These are phyloP conservation scores for Archilochus colubris DNA, from an alignment of 2,113 vertebrate genomes.

Conservation along the genomic window DNA sequence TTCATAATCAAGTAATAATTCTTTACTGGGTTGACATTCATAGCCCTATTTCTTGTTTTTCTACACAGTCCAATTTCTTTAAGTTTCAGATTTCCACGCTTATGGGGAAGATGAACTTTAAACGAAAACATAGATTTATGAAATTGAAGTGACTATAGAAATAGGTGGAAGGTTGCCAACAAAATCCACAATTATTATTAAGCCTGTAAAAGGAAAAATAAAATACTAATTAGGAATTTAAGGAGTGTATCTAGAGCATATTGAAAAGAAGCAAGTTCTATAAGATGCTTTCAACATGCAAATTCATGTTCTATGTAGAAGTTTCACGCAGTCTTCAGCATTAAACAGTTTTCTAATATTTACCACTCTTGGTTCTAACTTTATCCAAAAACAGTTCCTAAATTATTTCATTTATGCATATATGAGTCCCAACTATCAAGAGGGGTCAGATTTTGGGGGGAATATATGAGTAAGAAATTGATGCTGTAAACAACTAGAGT, in stretches of 20 bases:
- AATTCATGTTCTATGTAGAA: not conserved
- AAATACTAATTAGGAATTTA: not conserved
- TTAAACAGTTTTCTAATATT: not conserved
- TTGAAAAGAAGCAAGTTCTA: not conserved
- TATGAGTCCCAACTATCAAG: not conserved
- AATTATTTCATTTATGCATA: not conserved
- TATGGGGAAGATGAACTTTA: not conserved
- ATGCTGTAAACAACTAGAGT: not conserved
- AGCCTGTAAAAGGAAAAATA: not conserved
- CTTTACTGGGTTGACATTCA: not conserved
- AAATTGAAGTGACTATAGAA: not conserved
- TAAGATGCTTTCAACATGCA: not conserved
- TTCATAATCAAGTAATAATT: not conserved
- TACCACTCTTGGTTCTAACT: not conserved
- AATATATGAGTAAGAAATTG: not conserved
- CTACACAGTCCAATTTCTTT: not conserved
- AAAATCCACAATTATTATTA: not conserved
- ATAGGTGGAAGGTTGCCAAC: not conserved
- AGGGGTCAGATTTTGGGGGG: not conserved
- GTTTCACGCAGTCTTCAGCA: not conserved
- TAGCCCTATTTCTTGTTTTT: not conserved
- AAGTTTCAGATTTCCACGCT: not conserved
- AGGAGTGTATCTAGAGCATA: not conserved
- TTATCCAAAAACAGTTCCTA: not conserved
- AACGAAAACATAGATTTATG: not conserved